Evolutionary conservation across 2,113 vertebrate species (phyloP).

Genomic region (Tenebrosternarchus preto): DNA sequence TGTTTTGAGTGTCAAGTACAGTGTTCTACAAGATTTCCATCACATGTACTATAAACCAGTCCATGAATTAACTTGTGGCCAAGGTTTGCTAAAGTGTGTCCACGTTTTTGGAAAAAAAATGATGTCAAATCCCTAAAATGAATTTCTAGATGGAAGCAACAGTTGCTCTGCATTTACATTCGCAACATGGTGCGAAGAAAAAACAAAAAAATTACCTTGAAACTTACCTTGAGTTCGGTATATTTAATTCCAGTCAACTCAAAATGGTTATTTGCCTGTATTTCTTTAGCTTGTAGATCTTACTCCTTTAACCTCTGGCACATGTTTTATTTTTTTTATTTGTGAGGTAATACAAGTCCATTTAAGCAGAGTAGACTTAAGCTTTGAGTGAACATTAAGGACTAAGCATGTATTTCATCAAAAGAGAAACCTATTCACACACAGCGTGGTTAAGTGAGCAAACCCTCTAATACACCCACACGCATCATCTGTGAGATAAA

Average conservation of each 20-base stretch:
- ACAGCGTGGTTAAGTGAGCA: neutral
- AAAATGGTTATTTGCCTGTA: too few relatives aligned
- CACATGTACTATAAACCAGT: neutral
- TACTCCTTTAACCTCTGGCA: too few relatives aligned
- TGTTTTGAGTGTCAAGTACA: neutral
- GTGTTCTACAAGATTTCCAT: neutral
- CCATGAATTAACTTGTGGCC: neutral
- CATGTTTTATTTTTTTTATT: too few relatives aligned
- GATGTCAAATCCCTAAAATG: neutral
- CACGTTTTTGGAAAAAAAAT: neutral
- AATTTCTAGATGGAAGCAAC: neutral
- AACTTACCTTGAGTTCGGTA: too few relatives aligned
- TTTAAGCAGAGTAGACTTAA: neutral
- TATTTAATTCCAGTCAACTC: too few relatives aligned
- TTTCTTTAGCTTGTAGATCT: too few relatives aligned
- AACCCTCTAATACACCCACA: slow-evolving; percentile 12
- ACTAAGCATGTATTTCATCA: neutral
- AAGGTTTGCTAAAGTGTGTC: neutral
- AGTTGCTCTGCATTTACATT: too few relatives aligned
- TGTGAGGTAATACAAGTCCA: neutral
- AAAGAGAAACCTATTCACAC: neutral
- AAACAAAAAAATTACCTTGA: too few relatives aligned
- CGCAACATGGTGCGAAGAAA: too few relatives aligned
- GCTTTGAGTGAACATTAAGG: neutral
- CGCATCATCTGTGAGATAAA: neutral